Percentiles rank a stretch among this genome's conserved stretches.
phyloP scores from a whole-genome alignment of 2,888 invertebrate genomes.

The Rhaphigaster nebulosa region DNA sequence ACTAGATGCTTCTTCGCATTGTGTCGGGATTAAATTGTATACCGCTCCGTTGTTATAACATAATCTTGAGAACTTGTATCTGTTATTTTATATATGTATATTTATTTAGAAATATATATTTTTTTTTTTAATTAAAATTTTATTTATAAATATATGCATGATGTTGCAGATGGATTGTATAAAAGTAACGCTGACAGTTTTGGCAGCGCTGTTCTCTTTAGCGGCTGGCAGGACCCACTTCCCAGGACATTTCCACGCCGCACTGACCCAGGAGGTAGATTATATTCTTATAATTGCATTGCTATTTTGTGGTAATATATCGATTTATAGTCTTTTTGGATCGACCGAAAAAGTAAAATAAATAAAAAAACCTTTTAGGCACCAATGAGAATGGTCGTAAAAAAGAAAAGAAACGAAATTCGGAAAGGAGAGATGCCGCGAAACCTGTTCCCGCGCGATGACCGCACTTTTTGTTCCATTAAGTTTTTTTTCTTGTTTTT shows the following conservation, averaged over 20 bases:
- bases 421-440: neutral
- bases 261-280: neutral
- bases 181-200: neutral
- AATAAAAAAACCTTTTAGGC: neutral
- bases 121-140: neutral
- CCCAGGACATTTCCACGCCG: conserved; percentile 42
- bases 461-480: neutral
- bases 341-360: neutral
- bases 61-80: neutral
- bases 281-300: neutral
- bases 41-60: too few relatives aligned
- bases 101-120: too few relatives aligned
- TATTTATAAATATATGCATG: neutral
- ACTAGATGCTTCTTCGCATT: neutral
- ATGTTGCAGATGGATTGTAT: neutral
- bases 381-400: neutral
- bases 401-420: neutral
- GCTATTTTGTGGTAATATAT: neutral
- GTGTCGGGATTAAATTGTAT: neutral
- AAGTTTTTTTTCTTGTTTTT: too few relatives aligned
- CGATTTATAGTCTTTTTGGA: neutral
- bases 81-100: neutral
- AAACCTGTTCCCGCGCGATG: conserved; percentile 5
- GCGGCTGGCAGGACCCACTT: conserved; percentile 10
- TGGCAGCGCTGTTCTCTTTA: neutral